phyloP scores from a whole-genome alignment of 2,113 vertebrate genomes.

The Apodemus sylvaticus region DNA sequence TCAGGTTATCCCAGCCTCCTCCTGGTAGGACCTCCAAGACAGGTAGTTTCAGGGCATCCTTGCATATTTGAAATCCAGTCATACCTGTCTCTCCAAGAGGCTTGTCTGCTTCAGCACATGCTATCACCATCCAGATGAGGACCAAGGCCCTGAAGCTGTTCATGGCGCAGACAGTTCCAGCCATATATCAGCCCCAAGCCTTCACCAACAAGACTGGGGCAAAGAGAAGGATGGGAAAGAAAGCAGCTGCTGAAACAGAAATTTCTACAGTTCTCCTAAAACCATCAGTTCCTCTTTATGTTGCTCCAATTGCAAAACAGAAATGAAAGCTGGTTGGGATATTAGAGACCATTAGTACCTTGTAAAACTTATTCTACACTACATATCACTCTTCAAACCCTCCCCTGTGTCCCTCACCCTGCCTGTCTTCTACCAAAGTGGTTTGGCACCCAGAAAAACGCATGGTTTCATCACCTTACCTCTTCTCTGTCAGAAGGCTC shows the following conservation, averaged over 20 bases:
- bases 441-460: neutral
- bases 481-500: neutral
- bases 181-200: accelerated
- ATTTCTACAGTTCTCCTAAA: slow-evolving; percentile 41
- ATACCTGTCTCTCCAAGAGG: neutral
- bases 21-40: slow-evolving; percentile 93
- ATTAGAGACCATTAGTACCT: neutral
- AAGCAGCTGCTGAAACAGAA: slow-evolving; percentile 20
- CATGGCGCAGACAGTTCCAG: slow-evolving; percentile 46
- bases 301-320: slow-evolving; percentile 6
- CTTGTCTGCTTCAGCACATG: neutral
- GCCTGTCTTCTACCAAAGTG: too few species aligned
- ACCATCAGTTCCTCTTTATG: slow-evolving; percentile 61
- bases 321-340: slow-evolving; percentile 45
- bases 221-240: slow-evolving; percentile 8
- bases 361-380: neutral
- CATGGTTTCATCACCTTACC: neutral
- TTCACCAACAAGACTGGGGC: neutral
- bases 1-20: slow-evolving; percentile 95
- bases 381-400: neutral
- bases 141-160: neutral
- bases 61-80: slow-evolving; percentile 84
- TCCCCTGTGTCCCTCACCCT: accelerated
- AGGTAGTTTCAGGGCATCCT: slow-evolving; percentile 79
- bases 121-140: neutral